Evolutionary conservation across 2,113 vertebrate species (phyloP), one percentile per base, ranked within the genome.

Genomic region (Cacatua alba): DNA sequence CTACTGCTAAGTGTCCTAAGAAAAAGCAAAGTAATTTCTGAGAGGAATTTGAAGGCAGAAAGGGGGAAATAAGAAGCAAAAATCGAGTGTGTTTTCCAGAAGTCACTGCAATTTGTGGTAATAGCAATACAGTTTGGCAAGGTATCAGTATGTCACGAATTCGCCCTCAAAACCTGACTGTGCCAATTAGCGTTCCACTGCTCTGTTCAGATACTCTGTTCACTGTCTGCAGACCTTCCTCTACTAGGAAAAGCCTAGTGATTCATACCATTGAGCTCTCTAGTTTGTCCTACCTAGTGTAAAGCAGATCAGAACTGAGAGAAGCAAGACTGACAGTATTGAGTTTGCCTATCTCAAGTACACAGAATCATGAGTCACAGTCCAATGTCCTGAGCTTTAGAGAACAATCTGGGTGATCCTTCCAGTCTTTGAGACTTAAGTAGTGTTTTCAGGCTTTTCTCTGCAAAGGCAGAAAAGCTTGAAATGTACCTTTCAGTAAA

Each of bases 241-340:
- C 33, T 69, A 29, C 69, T 18, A 63, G 37, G 51, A 92, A 92
- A 88, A 86, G 48, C 67, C 86, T 29, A 53, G 37, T 57, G 82
- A 88, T 80, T 86, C 75, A 65, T 79, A 67, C n/a, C 17, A 69
- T 2, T 80, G 63, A 82, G 67, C 33, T 90, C 74, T 87, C 49
- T 39, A 82, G 70, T 64, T 90, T 90, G 39, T 72, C 88, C 67
- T 72, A 11, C 31, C 71, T 52, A 28, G 44, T 44, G 24, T 59
- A 88, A 86, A 90, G 71, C 88, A 94, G 70, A 74, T 52, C 91
- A 29, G 63, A 92, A 53, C 53, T 77, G 52, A 88, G 85, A 85
- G 63, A 53, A 92, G 62, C 33, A 43, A 85, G 67, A 52, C 26
- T 68, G 75, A 39, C 44, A 41, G 18, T 24, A 69, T 7, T 76